Conservation (phyloP, 1,140 invertebrate genomes). For the Agrilus planipennis region DNA sequence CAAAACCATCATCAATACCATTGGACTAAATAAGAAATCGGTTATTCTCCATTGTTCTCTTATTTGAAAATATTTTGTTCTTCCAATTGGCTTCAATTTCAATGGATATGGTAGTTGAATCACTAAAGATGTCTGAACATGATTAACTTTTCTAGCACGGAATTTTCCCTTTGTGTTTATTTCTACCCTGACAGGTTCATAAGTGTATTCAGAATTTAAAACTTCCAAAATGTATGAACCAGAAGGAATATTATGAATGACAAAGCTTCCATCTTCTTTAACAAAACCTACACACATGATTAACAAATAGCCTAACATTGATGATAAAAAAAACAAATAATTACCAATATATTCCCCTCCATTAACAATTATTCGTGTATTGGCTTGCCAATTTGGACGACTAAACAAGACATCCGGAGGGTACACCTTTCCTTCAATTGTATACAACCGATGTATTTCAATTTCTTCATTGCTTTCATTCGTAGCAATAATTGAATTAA, state of each 20-base stretch:
- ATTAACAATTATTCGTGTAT: slow-evolving; percentile 72
- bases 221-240: slow-evolving; percentile 95
- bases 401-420: slow-evolving; percentile 41
- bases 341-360: slow-evolving; percentile 76
- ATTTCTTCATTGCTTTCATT: no score
- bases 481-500: no score
- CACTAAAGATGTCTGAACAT: slow-evolving; percentile 81
- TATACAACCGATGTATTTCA: slow-evolving; percentile 42
- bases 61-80: slow-evolving; percentile 84
- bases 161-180: slow-evolving; percentile 95
- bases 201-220: slow-evolving; percentile 79
- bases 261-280: slow-evolving; percentile 87
- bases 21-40: slow-evolving; percentile 92
- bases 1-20: slow-evolving; percentile 96
- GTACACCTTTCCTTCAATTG: slow-evolving; percentile 74
- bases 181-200: slow-evolving; percentile 86
- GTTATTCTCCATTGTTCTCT: slow-evolving; percentile 91
- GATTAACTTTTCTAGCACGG: slow-evolving; percentile 87
- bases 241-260: slow-evolving; percentile 77
- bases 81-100: slow-evolving; percentile 68
- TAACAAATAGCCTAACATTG: no score
- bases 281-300: slow-evolving; percentile 56
- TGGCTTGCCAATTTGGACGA: slow-evolving; percentile 57
- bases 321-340: no score
- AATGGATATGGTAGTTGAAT: slow-evolving; percentile 85